Conservation (phyloP, 2,797 vertebrate genomes). For the Urocyon cinereoargenteus region DNA sequence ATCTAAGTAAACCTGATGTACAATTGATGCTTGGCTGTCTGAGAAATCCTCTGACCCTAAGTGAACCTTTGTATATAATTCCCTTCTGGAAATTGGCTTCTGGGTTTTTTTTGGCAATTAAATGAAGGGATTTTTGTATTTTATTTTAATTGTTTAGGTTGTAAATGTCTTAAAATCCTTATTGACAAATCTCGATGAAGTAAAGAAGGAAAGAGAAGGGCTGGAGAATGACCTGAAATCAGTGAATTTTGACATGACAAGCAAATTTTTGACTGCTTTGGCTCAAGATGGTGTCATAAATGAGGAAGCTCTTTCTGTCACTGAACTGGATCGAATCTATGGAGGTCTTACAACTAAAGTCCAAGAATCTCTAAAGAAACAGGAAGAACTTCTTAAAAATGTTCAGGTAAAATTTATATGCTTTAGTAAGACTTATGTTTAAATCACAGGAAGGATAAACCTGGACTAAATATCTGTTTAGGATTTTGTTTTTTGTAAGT, state of each 20-base stretch:
- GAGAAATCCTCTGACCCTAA: neutral
- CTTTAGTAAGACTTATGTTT: neutral
- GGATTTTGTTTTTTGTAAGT: neutral
- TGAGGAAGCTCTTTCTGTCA: conserved; percentile 94
- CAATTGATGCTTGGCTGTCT: neutral
- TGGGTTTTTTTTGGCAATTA: neutral
- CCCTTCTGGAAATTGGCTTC: conserved; percentile 9
- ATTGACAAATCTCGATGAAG: conserved; percentile 92
- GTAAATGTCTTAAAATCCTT: conserved; percentile 94
- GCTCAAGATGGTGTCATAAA: conserved; percentile 95
- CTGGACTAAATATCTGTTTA: neutral
- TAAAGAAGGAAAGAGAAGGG: conserved; percentile 95
- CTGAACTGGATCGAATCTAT: conserved; percentile 95
- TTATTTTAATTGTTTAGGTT: conserved; percentile 88
- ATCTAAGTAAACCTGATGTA: neutral
- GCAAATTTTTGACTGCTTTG: conserved; percentile 94
- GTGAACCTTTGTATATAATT: neutral
- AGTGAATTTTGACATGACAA: conserved; percentile 97
- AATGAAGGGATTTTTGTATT: neutral
- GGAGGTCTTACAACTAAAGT: conserved; percentile 93
- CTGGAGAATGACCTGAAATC: conserved; percentile 96
- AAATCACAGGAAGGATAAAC: neutral
- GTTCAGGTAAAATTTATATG: conserved; percentile 91
- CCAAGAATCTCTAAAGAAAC: conserved; percentile 92
- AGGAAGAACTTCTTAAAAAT: conserved; percentile 94